These are phyloP conservation scores for Helostoma temminkii DNA, from an alignment of 2,797 vertebrate genomes.

Conservation along the genomic window DNA sequence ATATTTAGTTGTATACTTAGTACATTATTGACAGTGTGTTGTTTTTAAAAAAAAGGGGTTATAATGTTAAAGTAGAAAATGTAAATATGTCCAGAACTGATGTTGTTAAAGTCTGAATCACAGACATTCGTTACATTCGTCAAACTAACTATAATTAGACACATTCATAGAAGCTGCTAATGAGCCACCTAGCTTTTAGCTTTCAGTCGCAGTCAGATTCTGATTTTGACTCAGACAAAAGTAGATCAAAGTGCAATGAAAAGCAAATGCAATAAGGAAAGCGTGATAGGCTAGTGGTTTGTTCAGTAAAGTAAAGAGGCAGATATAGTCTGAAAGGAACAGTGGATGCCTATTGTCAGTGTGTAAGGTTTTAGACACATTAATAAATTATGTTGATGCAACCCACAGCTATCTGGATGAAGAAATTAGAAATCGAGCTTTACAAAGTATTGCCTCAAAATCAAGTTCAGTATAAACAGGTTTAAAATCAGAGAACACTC, in stretches of 20 bases:
- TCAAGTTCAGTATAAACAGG: constrained; percentile 1
- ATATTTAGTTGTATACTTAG: not conserved
- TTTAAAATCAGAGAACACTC: not conserved
- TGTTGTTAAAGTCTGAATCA: constrained; percentile 37
- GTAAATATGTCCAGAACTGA: not conserved
- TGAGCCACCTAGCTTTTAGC: constrained; percentile 71
- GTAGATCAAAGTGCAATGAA: constrained; percentile 63
- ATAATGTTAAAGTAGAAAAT: not conserved
- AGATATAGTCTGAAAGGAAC: not conserved
- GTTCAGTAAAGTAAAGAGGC: not conserved
- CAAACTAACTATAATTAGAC: constrained; percentile 37
- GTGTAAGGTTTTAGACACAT: not conserved
- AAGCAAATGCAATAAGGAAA: constrained; percentile 65
- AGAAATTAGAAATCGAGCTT: not conserved
- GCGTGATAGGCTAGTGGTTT: constrained; percentile 50
- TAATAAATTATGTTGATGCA: not conserved
- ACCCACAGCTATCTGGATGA: not conserved
- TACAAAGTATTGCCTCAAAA: constrained; percentile 10
- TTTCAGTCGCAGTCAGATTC: constrained; percentile 67
- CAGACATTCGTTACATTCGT: constrained; percentile 27
- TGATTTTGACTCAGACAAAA: constrained; percentile 73
- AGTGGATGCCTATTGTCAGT: not conserved
- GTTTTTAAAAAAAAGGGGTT: not conserved
- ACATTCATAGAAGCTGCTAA: constrained; percentile 56
- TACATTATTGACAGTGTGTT: not conserved